Percentiles rank a stretch among this genome's conserved stretches.
Conservation (phyloP, 2,113 vertebrate species). For the Proterorhinus semilunaris region DNA sequence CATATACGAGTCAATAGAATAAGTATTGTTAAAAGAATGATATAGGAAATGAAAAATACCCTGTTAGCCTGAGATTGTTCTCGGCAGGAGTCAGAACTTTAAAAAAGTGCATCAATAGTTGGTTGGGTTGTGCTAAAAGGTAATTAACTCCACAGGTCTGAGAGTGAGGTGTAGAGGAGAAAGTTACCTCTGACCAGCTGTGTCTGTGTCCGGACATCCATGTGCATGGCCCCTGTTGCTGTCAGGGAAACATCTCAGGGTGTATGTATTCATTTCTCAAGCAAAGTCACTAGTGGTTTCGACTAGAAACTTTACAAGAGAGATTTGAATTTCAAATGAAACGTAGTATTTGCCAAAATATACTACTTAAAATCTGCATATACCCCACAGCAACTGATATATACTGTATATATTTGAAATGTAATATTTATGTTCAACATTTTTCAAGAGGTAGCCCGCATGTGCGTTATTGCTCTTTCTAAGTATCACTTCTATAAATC, state of each 20-base stretch:
- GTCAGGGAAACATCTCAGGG: slow-evolving; percentile 11
- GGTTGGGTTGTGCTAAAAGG: background rate
- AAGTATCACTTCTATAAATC: background rate
- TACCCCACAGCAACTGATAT: too few species aligned
- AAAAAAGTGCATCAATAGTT: background rate
- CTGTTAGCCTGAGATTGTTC: too few species aligned
- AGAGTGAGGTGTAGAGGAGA: slow-evolving; percentile 29
- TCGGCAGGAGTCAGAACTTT: background rate
- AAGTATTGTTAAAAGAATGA: too few species aligned
- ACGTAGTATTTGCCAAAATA: too few species aligned
- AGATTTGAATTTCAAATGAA: too few species aligned
- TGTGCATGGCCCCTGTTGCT: slow-evolving; percentile 21
- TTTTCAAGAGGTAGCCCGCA: background rate
- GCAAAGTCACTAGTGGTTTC: background rate
- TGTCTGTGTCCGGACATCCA: slow-evolving; percentile 34
- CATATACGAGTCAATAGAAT: too few species aligned
- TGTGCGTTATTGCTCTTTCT: slow-evolving; percentile 5
- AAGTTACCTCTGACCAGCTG: slow-evolving; percentile 44
- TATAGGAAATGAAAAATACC: too few species aligned
- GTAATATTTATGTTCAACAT: background rate
- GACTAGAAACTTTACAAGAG: too few species aligned
- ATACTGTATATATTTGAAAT: too few species aligned
- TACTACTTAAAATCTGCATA: too few species aligned
- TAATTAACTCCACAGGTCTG: slow-evolving; percentile 3
- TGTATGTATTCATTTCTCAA: background rate